These are phyloP conservation scores for Eustalomyia histrio DNA, from an alignment of 2,888 invertebrate species.

Conservation along the genomic window DNA sequence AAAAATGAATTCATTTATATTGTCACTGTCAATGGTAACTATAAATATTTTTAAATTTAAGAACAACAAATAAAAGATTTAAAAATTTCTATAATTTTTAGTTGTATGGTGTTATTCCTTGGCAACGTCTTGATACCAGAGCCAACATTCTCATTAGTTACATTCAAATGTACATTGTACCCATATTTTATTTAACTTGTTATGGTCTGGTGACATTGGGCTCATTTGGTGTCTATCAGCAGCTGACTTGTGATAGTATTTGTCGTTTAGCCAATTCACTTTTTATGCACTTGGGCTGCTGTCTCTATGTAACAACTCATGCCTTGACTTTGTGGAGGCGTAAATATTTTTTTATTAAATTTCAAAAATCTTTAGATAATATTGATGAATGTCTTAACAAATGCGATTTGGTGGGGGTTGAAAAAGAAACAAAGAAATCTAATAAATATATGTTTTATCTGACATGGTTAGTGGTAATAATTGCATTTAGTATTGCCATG, in stretches of 20 bases:
- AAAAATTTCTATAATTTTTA: conserved; percentile 48
- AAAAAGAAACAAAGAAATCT: conserved; percentile 52
- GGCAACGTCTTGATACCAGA: conserved; percentile 70
- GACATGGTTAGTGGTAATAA: conserved; percentile 70
- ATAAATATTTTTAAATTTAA: neutral
- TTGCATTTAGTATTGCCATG: conserved; percentile 69
- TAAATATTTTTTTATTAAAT: conserved; percentile 74
- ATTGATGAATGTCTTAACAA: conserved; percentile 72
- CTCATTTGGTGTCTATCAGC: conserved; percentile 60
- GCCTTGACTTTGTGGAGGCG: conserved; percentile 73
- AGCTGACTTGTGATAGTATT: conserved; percentile 72
- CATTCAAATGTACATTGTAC: conserved; percentile 72
- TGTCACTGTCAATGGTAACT: conserved; percentile 60
- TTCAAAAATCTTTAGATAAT: conserved; percentile 70
- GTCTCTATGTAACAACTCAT: conserved; percentile 72
- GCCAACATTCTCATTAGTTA: conserved; percentile 72
- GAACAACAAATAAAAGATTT: neutral
- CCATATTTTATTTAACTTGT: conserved; percentile 71
- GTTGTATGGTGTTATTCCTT: conserved; percentile 75
- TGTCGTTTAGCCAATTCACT: conserved; percentile 73
- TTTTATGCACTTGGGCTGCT: conserved; percentile 74
- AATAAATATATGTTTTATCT: conserved; percentile 70
- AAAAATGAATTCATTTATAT: conserved; percentile 60
- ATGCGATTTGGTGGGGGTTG: conserved; percentile 70
- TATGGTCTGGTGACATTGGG: conserved; percentile 70